phyloP scores from a whole-genome alignment of 2,113 vertebrate genomes.

The Piprites chloris region DNA sequence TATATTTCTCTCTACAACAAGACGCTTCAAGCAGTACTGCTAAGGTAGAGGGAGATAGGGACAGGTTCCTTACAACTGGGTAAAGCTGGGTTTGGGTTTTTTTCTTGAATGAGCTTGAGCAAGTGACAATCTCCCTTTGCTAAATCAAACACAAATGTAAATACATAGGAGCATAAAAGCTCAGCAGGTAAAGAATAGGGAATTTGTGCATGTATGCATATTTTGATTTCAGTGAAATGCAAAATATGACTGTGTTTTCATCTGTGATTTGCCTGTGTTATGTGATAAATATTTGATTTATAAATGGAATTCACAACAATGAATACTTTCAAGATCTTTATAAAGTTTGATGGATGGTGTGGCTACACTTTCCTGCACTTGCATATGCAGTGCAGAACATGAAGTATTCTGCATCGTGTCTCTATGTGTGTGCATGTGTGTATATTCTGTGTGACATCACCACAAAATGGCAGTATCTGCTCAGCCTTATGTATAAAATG shows the following conservation, averaged over 20 bases:
- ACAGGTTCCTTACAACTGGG: neutral
- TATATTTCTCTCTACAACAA: neutral
- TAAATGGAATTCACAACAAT: neutral
- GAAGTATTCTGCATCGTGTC: neutral
- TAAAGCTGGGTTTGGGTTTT: neutral
- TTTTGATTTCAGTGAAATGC: constrained; percentile 5
- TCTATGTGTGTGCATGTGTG: neutral
- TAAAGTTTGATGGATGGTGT: neutral
- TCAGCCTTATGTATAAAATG: neutral
- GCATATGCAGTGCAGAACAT: neutral
- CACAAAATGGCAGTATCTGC: neutral
- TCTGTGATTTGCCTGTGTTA: neutral
- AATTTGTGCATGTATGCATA: neutral
- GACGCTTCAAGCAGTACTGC: neutral
- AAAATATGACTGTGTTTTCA: neutral
- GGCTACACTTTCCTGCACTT: neutral
- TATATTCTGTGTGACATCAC: neutral
- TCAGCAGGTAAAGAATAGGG: neutral
- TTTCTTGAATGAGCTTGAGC: neutral
- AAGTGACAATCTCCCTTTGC: neutral
- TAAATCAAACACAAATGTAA: neutral
- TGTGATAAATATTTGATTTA: constrained; percentile 8
- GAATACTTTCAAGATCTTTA: neutral
- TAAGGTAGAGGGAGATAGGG: neutral
- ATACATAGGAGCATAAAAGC: neutral